These are phyloP conservation scores for Phallusia fumigata DNA, from an alignment of 23 tunicate species.

Conservation along the genomic window DNA sequence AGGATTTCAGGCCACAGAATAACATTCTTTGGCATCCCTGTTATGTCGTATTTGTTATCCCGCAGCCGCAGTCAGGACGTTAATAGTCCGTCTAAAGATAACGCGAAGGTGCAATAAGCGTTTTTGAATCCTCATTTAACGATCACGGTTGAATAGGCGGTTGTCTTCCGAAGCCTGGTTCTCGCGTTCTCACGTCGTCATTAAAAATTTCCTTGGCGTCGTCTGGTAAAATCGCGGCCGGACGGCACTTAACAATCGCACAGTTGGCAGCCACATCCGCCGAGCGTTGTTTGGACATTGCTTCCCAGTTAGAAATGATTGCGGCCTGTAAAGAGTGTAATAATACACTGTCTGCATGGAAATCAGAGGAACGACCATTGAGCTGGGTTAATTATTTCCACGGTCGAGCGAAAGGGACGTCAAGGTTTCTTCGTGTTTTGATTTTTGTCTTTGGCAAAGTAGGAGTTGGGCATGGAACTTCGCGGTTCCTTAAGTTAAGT, in stretches of 20 bases:
- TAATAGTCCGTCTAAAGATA: too few relatives aligned
- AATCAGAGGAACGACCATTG: not conserved
- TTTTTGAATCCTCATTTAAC: not conserved
- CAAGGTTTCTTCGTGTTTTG: too few relatives aligned
- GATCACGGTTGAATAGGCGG: not conserved
- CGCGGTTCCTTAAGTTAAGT: too few relatives aligned
- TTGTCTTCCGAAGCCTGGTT: not conserved
- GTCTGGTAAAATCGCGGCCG: not conserved
- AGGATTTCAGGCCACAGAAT: too few relatives aligned
- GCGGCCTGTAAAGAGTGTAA: not conserved
- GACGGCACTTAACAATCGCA: not conserved
- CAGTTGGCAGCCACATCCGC: slow-evolving; percentile 5
- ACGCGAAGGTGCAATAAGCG: too few relatives aligned
- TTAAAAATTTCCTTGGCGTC: not conserved
- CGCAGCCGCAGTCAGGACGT: too few relatives aligned
- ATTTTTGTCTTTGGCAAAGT: too few relatives aligned
- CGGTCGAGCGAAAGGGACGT: not conserved
- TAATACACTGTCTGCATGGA: not conserved
- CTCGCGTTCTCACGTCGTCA: not conserved
- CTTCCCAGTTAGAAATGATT: not conserved
- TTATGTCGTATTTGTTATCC: too few relatives aligned
- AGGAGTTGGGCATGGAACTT: too few relatives aligned
- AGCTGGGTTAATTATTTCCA: not conserved
- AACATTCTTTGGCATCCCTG: too few relatives aligned
- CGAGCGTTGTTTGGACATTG: not conserved